phyloP scores from a whole-genome alignment of 2,113 vertebrate genomes.

The Hassar affinis region DNA sequence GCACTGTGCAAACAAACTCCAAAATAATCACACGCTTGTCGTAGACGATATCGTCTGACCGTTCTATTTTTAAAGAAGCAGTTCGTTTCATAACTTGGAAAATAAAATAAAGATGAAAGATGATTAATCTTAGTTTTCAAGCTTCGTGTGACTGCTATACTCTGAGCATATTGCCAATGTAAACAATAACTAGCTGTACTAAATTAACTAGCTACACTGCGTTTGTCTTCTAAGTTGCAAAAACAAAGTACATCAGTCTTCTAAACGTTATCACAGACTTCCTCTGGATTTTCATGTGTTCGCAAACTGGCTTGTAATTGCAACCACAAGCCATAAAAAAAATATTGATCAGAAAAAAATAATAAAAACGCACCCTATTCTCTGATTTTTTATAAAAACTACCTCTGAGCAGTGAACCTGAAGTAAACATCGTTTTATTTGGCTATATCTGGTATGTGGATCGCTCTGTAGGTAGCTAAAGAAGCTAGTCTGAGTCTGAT shows the following conservation, averaged over 20 bases:
- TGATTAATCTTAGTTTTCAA: background rate
- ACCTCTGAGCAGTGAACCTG: background rate
- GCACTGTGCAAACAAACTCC: slow-evolving; percentile 6
- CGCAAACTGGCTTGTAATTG: background rate
- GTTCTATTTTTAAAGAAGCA: background rate
- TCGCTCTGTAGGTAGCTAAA: background rate
- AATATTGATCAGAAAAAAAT: background rate
- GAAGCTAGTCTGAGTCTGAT: background rate
- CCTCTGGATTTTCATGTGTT: background rate
- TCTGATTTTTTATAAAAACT: background rate
- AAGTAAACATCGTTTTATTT: background rate
- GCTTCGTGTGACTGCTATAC: background rate
- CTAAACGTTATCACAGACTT: background rate
- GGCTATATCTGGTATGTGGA: background rate
- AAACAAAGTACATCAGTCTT: background rate
- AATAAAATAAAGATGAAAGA: background rate
- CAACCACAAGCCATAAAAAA: background rate
- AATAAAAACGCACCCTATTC: background rate
- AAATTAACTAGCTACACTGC: background rate
- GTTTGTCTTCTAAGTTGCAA: background rate
- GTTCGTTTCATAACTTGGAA: background rate
- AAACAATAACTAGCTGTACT: background rate
- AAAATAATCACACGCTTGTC: background rate
- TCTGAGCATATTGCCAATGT: background rate
- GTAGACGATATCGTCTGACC: background rate